These are phyloP conservation scores for Venustaconcha ellipsiformis DNA, from an alignment of 1,140 invertebrate species.

Conservation along the genomic window DNA sequence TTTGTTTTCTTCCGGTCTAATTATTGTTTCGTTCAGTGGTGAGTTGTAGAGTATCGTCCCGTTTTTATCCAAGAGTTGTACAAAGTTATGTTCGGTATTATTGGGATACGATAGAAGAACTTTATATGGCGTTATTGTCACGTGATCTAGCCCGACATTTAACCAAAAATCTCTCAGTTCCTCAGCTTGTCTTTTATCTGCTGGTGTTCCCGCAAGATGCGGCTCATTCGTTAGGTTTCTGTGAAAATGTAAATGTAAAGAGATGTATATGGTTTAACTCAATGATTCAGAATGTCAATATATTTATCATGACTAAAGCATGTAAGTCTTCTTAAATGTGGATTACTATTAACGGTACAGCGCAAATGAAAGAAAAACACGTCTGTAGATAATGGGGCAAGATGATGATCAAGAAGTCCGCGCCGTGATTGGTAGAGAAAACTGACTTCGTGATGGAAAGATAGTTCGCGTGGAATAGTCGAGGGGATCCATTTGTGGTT, in stretches of 20 bases:
- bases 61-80: conserved; percentile 40
- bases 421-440: too few relatives aligned
- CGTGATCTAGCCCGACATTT: conserved; percentile 50
- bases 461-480: too few relatives aligned
- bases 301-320: background rate
- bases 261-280: background rate
- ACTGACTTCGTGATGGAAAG: too few relatives aligned
- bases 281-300: background rate
- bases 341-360: background rate
- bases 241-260: conserved; percentile 5
- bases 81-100: conserved; percentile 40
- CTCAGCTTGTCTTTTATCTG: conserved; percentile 47
- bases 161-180: conserved; percentile 50
- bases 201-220: conserved; percentile 58
- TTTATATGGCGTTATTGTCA: conserved; percentile 55
- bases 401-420: background rate
- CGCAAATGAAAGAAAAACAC: background rate
- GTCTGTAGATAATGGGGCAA: background rate
- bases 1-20: conserved; percentile 53
- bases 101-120: conserved; percentile 65
- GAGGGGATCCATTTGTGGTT: too few relatives aligned
- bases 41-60: conserved; percentile 40
- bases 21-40: conserved; percentile 43
- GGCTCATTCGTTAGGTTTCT: conserved; percentile 55
- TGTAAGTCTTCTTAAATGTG: background rate